These are phyloP conservation scores for Scyliorhinus canicula DNA, from an alignment of 2,797 vertebrate species.

Conservation along the genomic window DNA sequence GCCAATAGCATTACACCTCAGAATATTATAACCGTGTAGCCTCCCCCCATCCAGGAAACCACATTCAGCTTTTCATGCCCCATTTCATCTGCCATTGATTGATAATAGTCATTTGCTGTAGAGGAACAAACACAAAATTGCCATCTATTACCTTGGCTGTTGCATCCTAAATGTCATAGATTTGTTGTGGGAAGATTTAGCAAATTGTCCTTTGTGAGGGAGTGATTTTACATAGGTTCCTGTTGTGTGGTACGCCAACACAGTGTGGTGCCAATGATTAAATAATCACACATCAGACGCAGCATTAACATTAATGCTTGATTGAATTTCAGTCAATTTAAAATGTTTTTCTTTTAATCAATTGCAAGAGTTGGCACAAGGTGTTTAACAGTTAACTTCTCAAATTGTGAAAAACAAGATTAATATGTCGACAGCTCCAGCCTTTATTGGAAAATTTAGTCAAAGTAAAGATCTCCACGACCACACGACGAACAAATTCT, in stretches of 20 bases:
- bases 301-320: not conserved
- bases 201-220: not conserved
- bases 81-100: not conserved
- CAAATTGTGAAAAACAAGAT: not conserved
- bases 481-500: not conserved
- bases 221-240: not conserved
- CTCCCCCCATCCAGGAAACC: not conserved
- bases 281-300: conserved; percentile 10
- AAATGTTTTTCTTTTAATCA: not conserved
- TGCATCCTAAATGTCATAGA: not conserved
- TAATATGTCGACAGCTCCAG: not conserved
- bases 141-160: not conserved
- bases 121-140: not conserved
- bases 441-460: not conserved
- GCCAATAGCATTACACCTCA: not conserved
- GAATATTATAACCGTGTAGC: not conserved
- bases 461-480: not conserved
- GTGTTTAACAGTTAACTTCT: not conserved
- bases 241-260: not conserved
- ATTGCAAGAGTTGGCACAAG: not conserved
- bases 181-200: not conserved
- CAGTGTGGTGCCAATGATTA: conserved; percentile 29
- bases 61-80: not conserved
- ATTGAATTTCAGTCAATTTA: conserved; percentile 32
- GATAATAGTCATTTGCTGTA: not conserved